phyloP scores from a whole-genome alignment of 2,888 invertebrate species.

The Helleia helle region DNA sequence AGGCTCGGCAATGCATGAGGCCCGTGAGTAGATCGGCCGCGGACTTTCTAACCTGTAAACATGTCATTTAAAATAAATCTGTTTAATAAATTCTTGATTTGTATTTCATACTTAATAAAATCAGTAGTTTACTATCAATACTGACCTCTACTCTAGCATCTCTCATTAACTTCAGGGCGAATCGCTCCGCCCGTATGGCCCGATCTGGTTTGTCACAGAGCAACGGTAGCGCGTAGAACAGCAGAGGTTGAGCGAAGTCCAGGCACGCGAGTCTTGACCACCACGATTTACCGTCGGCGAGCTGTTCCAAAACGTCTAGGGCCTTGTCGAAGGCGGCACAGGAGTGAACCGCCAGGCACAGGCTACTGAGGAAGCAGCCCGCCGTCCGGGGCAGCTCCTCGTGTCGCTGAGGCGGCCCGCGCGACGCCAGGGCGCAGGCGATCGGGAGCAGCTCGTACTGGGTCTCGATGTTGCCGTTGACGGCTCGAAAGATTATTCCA shows the following conservation, averaged over 20 bases:
- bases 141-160: constrained; percentile 80
- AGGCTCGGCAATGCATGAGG: constrained; percentile 87
- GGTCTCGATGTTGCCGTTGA: constrained; percentile 56
- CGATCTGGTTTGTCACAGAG: constrained; percentile 55
- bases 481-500: constrained; percentile 52
- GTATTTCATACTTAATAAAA: too few species aligned
- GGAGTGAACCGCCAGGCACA: constrained; percentile 77
- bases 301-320: constrained; percentile 58
- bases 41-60: constrained; percentile 79
- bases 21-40: constrained; percentile 89
- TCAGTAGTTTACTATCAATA: too few species aligned
- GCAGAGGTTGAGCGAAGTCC: constrained; percentile 79
- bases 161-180: constrained; percentile 79
- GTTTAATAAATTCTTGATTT: too few species aligned
- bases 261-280: constrained; percentile 78
- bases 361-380: constrained; percentile 76
- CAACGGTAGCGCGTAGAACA: constrained; percentile 82
- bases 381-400: constrained; percentile 83
- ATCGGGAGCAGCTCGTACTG: constrained; percentile 76
- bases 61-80: too few species aligned
- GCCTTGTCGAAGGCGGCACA: constrained; percentile 74
- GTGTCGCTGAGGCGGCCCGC: constrained; percentile 76
- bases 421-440: constrained; percentile 84
- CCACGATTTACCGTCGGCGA: constrained; percentile 73
- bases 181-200: constrained; percentile 71